Percentiles rank a stretch among this genome's conserved stretches.
Conservation (phyloP, 2,888 invertebrate species). For the Mesorhabditis belari region DNA sequence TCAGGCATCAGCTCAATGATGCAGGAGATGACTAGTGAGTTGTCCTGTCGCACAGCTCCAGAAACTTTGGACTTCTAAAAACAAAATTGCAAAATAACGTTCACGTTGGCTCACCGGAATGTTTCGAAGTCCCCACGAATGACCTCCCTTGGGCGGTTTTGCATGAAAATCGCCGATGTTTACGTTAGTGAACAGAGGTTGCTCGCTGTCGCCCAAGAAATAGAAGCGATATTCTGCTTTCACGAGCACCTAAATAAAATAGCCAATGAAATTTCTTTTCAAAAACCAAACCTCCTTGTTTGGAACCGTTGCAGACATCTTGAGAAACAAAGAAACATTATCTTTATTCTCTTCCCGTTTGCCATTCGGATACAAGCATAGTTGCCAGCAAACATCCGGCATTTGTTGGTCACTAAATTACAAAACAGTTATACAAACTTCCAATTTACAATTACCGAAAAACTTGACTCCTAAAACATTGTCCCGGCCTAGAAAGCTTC, state of each 20-base stretch:
- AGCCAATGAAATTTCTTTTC: neutral
- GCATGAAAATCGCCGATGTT: conserved; percentile 54
- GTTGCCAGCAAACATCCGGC: conserved; percentile 52
- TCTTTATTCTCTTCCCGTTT: conserved; percentile 51
- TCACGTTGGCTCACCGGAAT: conserved; percentile 47
- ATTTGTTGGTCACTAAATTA: conserved; percentile 33
- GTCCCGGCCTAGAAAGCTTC: conserved; percentile 49
- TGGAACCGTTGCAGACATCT: conserved; percentile 50
- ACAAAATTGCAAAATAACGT: conserved; percentile 1
- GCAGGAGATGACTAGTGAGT: conserved; percentile 51
- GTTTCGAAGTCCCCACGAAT: conserved; percentile 53
- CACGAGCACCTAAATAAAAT: conserved; percentile 49
- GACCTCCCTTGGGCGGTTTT: conserved; percentile 52
- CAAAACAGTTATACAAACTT: neutral
- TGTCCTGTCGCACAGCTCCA: conserved; percentile 36
- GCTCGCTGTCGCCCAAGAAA: conserved; percentile 50
- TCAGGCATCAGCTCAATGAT: conserved; percentile 52
- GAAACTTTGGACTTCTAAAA: conserved; percentile 1
- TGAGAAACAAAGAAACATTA: conserved; percentile 51
- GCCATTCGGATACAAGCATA: conserved; percentile 52
- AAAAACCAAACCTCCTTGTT: conserved; percentile 35
- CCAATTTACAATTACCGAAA: conserved; percentile 18
- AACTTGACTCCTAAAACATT: conserved; percentile 49
- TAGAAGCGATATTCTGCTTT: conserved; percentile 53
- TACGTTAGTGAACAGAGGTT: conserved; percentile 48